Percentiles rank a stretch among this genome's conserved stretches.
These are phyloP conservation scores for Gastracanthus pulcherrimus DNA, from an alignment of 2,888 invertebrate genomes.

Conservation along the genomic window DNA sequence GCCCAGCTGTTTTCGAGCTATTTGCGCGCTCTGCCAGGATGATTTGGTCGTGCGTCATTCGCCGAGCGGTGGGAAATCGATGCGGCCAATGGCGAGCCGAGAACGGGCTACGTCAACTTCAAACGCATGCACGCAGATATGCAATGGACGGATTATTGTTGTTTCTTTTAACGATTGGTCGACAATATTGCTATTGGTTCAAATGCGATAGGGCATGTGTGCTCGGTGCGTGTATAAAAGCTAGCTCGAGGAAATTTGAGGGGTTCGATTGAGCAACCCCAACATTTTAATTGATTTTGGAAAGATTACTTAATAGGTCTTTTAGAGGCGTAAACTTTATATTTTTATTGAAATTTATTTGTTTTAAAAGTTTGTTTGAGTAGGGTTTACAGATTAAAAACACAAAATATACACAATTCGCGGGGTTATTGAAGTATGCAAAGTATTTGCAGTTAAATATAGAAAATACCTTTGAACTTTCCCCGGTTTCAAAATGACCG, in stretches of 20 bases:
- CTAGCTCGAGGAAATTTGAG: no score
- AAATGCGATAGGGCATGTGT: neutral
- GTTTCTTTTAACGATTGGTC: neutral
- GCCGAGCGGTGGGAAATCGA: constrained; percentile 30
- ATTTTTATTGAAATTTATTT: no score
- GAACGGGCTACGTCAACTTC: constrained; percentile 38
- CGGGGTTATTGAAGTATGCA: no score
- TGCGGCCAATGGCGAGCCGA: constrained; percentile 28
- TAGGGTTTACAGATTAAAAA: no score
- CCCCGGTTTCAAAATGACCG: no score
- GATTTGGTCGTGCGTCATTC: constrained; percentile 51
- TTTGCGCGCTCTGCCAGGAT: constrained; percentile 21
- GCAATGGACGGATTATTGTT: neutral
- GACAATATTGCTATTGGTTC: neutral
- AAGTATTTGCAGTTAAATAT: no score
- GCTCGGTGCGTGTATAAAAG: no score
- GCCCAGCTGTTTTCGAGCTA: neutral
- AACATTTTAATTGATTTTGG: neutral
- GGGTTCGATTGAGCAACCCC: neutral
- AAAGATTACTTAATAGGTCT: no score
- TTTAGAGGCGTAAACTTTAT: no score
- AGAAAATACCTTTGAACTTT: no score
- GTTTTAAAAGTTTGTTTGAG: no score
- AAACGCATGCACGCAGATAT: neutral
- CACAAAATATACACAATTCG: no score